Conservation (phyloP, 2,797 vertebrate species). For the Myotis findleyi region DNA sequence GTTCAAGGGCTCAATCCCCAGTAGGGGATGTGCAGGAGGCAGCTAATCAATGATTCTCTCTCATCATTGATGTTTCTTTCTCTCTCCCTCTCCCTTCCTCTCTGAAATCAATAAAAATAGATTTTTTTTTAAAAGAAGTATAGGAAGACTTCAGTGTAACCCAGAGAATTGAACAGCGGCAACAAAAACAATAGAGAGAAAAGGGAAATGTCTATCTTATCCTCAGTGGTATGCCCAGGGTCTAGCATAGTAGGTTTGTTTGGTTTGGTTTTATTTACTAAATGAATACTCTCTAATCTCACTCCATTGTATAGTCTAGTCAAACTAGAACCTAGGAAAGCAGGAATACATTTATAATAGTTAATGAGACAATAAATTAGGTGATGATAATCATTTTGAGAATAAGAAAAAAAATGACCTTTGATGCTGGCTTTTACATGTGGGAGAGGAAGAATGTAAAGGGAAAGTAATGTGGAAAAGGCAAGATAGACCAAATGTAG, state of each 20-base stretch:
- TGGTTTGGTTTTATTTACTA: neutral
- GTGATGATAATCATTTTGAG: neutral
- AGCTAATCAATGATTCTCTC: no score
- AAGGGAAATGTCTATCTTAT: neutral
- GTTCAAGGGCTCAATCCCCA: no score
- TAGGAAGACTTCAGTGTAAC: neutral
- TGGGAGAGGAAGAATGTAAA: neutral
- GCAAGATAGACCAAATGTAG: neutral
- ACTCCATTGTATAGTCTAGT: neutral
- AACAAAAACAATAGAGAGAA: neutral
- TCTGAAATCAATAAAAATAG: no score
- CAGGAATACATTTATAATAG: neutral
- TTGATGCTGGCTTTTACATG: neutral
- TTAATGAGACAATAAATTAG: conserved; percentile 30
- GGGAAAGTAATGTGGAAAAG: neutral
- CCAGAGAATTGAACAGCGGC: neutral
- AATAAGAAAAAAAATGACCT: neutral
- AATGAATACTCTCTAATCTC: neutral
- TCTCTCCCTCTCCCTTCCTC: no score
- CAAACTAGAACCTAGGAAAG: conserved; percentile 25
- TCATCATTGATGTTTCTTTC: no score
- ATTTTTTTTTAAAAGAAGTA: neutral
- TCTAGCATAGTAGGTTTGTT: neutral
- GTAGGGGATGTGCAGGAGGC: no score
- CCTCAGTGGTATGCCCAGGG: neutral